Conservation (phyloP, 2,888 invertebrate genomes). For the Lasioglossum oenotherae region DNA sequence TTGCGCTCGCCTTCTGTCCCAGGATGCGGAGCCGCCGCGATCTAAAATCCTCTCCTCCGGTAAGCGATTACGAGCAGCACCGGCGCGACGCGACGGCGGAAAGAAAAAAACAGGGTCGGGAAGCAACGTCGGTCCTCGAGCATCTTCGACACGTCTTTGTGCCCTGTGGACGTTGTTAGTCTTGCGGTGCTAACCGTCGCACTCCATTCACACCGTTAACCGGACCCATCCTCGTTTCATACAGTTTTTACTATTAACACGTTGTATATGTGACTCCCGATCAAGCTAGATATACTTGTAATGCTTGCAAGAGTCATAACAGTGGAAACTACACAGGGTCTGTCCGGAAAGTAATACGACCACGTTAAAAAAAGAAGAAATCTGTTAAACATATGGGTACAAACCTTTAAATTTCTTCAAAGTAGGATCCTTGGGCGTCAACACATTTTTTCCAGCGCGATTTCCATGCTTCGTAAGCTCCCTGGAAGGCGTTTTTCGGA, state of each 20-base stretch:
- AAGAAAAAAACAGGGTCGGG: neutral
- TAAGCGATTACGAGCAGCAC: constrained; percentile 26
- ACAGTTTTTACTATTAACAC: neutral
- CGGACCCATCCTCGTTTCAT: neutral
- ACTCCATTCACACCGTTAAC: constrained; percentile 28
- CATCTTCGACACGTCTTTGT: constrained; percentile 5
- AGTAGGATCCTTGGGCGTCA: too few relatives aligned
- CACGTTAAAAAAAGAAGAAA: too few relatives aligned
- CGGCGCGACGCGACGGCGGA: neutral
- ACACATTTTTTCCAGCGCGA: too few relatives aligned
- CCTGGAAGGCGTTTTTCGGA: too few relatives aligned
- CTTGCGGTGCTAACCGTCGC: neutral
- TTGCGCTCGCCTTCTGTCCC: constrained; percentile 60
- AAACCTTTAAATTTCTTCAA: too few relatives aligned
- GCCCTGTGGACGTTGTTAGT: neutral
- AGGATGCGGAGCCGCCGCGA: constrained; percentile 34
- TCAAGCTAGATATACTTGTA: too few relatives aligned
- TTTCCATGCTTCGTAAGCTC: too few relatives aligned
- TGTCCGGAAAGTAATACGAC: too few relatives aligned
- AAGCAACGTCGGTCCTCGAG: neutral
- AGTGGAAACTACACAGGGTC: too few relatives aligned
- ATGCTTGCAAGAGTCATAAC: too few relatives aligned
- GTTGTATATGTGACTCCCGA: too few relatives aligned
- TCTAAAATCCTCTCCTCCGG: constrained; percentile 34
- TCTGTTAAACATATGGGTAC: too few relatives aligned